Base-by-base conservation (phyloP, 2,888 invertebrate genomes). In the Pterostichus madidus region DNA sequence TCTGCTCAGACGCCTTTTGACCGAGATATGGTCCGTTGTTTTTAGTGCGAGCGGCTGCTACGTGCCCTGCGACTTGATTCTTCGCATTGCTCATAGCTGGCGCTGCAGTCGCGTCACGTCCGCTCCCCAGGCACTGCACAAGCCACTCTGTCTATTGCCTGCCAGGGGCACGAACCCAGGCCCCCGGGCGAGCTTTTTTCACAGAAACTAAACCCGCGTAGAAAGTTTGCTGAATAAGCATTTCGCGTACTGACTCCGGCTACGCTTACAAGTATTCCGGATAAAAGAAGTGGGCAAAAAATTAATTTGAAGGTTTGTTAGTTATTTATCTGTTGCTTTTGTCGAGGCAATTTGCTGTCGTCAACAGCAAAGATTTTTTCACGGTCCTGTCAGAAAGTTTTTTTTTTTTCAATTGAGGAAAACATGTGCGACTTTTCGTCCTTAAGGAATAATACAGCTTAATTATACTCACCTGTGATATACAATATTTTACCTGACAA, bases 1-100 rank as follows among this genome's bases (percentile, higher is more conserved):
- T 6, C 35, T 64, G 13, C 35, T n/a, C 24, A 68, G 68, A 68
- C 39, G 49, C 49, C 56, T 49, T 68, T 64, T 80, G 80, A 49
- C 68, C 80, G 68, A 80, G 80, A 80, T 80, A 80, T 80, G 80
- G 68, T 32, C 68, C 80, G 68, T 80, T 80, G 80, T 80, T 80
- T 80, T 80, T 80, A 80, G 52, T 56, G 77, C 49, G 77, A 24
- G n/a, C 31, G 64, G 52, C 6, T 35, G 39, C 15, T 61, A 68
- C 80, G 80, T 80, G 80, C 80, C 35, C 13, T 24, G 80, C 68
- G 80, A 64, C 80, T 80, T 80, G 80, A 80, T 80, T 80, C 68
- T 8, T 13, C 32, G 59, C 78, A 61, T 59, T 78, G 78, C 78
- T 73, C 73, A 52, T 52, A 76, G 79, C 35, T 3, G 79, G 79